These are phyloP conservation scores for Microctonus aethiopoides DNA, from an alignment of 2,888 invertebrate genomes.

Conservation along the genomic window DNA sequence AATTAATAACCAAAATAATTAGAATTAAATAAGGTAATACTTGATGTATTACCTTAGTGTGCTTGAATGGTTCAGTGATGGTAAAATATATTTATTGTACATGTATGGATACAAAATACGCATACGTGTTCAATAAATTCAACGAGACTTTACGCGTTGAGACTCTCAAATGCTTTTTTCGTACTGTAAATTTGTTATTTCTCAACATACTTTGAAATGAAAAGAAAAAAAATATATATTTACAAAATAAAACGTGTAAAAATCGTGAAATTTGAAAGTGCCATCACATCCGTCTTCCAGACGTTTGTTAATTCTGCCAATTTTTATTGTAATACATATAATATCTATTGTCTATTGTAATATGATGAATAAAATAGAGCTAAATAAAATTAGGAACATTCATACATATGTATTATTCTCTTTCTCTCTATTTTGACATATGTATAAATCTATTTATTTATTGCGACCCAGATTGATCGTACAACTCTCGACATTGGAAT, in stretches of 20 bases:
- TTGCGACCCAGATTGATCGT: constrained; percentile 18
- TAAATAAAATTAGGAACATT: background rate
- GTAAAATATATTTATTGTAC: background rate
- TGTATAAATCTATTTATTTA: background rate
- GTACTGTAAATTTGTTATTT: background rate
- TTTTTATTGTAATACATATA: too few relatives aligned
- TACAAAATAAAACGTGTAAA: background rate
- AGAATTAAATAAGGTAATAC: background rate
- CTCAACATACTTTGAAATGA: background rate
- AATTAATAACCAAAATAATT: background rate
- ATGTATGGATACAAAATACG: background rate
- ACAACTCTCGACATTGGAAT: constrained; percentile 41
- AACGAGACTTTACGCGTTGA: background rate
- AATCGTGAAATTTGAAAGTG: background rate
- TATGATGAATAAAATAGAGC: background rate
- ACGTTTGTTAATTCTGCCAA: background rate
- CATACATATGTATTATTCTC: background rate
- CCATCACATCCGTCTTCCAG: background rate
- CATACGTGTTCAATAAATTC: background rate
- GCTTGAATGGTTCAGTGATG: too few relatives aligned
- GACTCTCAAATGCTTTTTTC: background rate
- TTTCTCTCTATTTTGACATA: constrained; percentile 11
- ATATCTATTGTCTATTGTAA: background rate
- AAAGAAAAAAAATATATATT: background rate
- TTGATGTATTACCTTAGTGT: too few relatives aligned